Evolutionary conservation across 2,888 invertebrate species (phyloP), one percentile per base, ranked within the genome.

Genomic region (Molanna angustata): DNA sequence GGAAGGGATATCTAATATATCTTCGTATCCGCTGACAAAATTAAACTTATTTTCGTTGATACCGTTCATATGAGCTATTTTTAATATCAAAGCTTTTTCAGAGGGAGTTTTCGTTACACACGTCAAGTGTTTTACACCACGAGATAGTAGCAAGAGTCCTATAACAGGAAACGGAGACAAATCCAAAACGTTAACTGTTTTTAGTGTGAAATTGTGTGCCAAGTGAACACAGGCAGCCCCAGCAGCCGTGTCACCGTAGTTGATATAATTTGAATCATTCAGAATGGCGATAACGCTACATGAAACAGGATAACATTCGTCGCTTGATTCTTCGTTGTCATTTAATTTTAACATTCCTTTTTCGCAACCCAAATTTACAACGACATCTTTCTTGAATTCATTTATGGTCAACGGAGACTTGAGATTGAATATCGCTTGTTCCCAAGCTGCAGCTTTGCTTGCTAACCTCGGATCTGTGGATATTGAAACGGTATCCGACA

Each of bases 371-470:
- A 78, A n/a, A n/a, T n/a, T n/a, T n/a, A n/a, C n/a, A n/a, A n/a
- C n/a, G n/a, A n/a, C n/a, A n/a, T n/a, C n/a, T n/a, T n/a, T n/a
- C n/a, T n/a, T n/a, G n/a, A n/a, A n/a, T n/a, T n/a, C n/a, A n/a
- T n/a, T n/a, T n/a, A n/a, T n/a, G n/a, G n/a, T n/a, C n/a, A n/a
- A n/a, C 2, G 80, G 75, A 59, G 74, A 63, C 44, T 72, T 69
- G 54, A 81, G 69, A 67, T 80, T 83, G 65, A 85, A 87, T 32
- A 90, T 73, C 4, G 87, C 88, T 65, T 88, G 87, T 64, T 90
- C 88, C 90, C 90, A 91, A 62, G 88, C 88, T 56, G 77, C 73
- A 2, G 76, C 72, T 58, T 72, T 67, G 2, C 67, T 62, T 4
- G 68, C 66, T 20, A 71, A 69, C 50, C 66, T 71, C 2, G 86